Evolutionary conservation across 2,113 vertebrate species (phyloP), one percentile per base, ranked within the genome.

Genomic region (Cranoglanis bouderius): DNA sequence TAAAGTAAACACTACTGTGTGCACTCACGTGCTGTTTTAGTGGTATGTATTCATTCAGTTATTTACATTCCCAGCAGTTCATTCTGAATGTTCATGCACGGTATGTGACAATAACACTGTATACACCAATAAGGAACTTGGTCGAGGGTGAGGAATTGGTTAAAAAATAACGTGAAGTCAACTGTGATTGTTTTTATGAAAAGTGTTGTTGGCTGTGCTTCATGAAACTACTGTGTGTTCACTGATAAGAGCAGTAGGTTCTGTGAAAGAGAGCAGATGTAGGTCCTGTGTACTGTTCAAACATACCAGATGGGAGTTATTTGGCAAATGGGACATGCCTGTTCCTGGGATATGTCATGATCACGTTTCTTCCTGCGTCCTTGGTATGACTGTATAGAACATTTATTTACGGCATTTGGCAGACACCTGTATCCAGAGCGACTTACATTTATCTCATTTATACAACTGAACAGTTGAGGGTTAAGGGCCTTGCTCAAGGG

Each of bases 1-100:
- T 46, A 87, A 51, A 70, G 89, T 77, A 88, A 90, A 90, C 89
- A 90, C 46, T 63, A 85, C 49, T 70, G 35, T 87, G 46, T 90
- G 86, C n/a, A 32, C 35, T 55, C 57, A 32, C 38, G 16, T 82
- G 63, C 81, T 86, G 85, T 87, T 87, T 83, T 77, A 77, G 55
- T 61, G 35, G 2, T 80, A 81, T 14, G 61, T 88, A 67, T 90
- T 85, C 82, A 59, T 80, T 59, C 86, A n/a, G 21, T 46, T 88
- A 87, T 90, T 90, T 90, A 82, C 89, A 24, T 88, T 90, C 86
- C 40, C 46, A 70, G 57, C 85, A 59, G 19, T 43, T 87, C 49
- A 35, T 32, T 53, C 8, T 83, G 43, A 4, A 43, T 18, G 57
- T 13, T 57, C 78, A 86, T 82, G 49, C 81, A 77, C 10, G 49